Conservation (phyloP, 2,113 vertebrate species). For the Ondatra zibethicus region DNA sequence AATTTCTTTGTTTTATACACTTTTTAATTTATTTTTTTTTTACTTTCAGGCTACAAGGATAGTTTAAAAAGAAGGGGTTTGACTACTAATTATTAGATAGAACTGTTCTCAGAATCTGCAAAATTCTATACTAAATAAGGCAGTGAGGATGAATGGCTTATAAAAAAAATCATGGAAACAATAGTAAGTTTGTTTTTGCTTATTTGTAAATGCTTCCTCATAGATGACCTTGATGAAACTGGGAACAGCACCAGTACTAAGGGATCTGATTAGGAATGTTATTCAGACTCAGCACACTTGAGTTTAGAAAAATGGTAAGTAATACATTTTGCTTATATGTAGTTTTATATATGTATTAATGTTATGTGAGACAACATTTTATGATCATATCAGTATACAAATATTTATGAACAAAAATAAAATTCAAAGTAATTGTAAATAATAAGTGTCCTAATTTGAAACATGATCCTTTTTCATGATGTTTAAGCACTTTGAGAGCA, state of each 20-base stretch:
- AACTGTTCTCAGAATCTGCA: not conserved
- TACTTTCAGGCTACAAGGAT: not conserved
- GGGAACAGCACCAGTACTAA: not conserved
- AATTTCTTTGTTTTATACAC: not conserved
- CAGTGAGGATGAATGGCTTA: not conserved
- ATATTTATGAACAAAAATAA: not conserved
- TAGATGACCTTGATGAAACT: not conserved
- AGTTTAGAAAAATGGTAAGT: not conserved
- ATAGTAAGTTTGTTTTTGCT: not conserved
- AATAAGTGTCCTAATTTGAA: not conserved
- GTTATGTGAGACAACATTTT: not conserved
- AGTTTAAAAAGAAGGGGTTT: not conserved
- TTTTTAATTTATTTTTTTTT: not conserved
- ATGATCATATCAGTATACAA: not conserved
- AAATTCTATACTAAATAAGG: not conserved
- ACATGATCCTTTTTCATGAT: not conserved
- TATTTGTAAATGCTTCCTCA: not conserved
- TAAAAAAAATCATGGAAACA: not conserved
- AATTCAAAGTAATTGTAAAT: not conserved
- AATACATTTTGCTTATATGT: not conserved
- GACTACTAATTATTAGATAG: not conserved
- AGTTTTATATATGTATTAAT: not conserved
- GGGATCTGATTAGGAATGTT: not conserved
- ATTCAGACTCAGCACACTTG: not conserved
- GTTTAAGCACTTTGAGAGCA: too few relatives aligned